A percentile compares a stretch with the other conserved stretches of the same genome.
These are phyloP conservation scores for Umimayanthus kanabou DNA, from an alignment of 92 coral and sea anemone genomes.

Conservation along the genomic window DNA sequence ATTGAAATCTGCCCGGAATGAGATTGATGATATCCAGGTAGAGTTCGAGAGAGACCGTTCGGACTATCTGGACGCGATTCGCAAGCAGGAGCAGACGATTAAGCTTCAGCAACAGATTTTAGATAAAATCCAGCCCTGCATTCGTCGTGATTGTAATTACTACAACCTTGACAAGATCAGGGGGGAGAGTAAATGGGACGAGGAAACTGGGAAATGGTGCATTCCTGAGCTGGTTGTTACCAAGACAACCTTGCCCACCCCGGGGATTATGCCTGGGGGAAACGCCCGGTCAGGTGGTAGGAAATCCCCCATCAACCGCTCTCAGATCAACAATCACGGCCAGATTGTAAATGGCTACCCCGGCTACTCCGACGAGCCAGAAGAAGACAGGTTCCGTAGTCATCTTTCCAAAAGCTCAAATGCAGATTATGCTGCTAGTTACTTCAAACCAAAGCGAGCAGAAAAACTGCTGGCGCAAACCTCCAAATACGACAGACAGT, in stretches of 20 bases:
- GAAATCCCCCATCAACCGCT: conserved; percentile 77
- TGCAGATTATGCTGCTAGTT: conserved; percentile 76
- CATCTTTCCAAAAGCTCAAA: conserved; percentile 74
- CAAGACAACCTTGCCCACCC: conserved; percentile 89
- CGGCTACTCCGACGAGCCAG: conserved; percentile 66
- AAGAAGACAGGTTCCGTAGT: conserved; percentile 82
- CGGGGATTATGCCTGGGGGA: conserved; percentile 82
- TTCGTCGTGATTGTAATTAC: conserved; percentile 94
- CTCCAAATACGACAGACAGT: conserved; percentile 62
- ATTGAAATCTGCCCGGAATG: conserved; percentile 64
- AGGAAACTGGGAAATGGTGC: conserved; percentile 78
- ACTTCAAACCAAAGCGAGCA: conserved; percentile 95
- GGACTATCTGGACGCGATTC: conserved; percentile 86
- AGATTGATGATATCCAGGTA: conserved; percentile 79
- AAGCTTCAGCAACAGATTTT: conserved; percentile 87
- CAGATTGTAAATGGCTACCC: conserved; percentile 76
- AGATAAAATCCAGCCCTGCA: conserved; percentile 95
- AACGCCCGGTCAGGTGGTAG: conserved; percentile 53
- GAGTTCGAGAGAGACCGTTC: conserved; percentile 89
- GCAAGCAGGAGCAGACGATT: conserved; percentile 86
- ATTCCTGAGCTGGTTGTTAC: conserved; percentile 86
- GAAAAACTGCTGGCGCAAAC: conserved; percentile 78
- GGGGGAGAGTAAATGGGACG: conserved; percentile 88
- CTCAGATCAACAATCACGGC: conserved; percentile 74
- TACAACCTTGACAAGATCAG: conserved; percentile 82